These are phyloP conservation scores for Machimus rusticus DNA, from an alignment of 2,888 invertebrate genomes.

Conservation along the genomic window DNA sequence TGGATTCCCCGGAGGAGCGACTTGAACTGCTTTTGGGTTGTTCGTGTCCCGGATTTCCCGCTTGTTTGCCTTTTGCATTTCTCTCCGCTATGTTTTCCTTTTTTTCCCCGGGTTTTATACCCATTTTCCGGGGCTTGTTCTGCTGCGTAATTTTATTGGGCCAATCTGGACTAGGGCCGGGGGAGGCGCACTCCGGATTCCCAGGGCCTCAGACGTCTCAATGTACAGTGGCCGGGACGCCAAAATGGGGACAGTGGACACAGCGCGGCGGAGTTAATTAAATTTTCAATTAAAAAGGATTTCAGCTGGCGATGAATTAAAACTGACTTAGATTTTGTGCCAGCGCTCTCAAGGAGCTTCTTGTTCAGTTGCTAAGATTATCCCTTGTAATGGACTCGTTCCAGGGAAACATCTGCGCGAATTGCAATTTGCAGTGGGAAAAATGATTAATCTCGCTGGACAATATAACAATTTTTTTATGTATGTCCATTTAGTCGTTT, in stretches of 20 bases:
- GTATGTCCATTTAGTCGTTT: too few relatives aligned
- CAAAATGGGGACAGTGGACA: background rate
- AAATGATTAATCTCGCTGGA: background rate
- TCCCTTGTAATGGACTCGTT: background rate
- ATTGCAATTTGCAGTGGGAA: background rate
- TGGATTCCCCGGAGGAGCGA: background rate
- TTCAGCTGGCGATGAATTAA: background rate
- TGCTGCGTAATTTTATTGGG: background rate
- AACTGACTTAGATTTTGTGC: background rate
- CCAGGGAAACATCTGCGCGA: background rate
- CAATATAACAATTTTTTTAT: background rate
- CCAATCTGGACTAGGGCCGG: background rate
- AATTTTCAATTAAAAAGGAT: background rate
- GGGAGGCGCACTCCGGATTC: background rate
- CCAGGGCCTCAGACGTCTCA: background rate
- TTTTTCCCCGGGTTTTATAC: background rate
- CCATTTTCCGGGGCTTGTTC: background rate
- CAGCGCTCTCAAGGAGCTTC: background rate
- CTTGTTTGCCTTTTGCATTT: background rate
- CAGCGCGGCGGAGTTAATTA: background rate
- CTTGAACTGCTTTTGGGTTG: background rate
- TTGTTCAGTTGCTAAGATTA: background rate
- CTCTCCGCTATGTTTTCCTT: background rate
- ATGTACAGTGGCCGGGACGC: background rate
- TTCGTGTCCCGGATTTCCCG: background rate